Evolutionary conservation across 2,113 vertebrate species (phyloP).

Genomic region (Onychorhynchus coronatus): DNA sequence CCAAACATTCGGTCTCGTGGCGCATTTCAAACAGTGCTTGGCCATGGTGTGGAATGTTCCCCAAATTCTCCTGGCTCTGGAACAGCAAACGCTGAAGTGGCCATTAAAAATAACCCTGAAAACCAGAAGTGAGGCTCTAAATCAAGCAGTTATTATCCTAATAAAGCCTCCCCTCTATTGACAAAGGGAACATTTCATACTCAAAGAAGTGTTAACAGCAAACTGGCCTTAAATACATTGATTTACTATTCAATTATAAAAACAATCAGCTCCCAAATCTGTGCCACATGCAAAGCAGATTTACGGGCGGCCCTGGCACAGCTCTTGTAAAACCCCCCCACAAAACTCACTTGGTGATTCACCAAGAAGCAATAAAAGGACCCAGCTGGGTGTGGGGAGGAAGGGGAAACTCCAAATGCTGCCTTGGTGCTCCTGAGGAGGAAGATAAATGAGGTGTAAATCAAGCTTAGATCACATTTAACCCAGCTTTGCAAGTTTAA

Average conservation of each 20-base stretch:
- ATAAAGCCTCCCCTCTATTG: neutral
- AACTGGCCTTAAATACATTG: neutral
- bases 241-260: constrained; percentile 11
- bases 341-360: neutral
- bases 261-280: neutral
- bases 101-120: neutral
- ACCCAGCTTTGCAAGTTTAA: neutral
- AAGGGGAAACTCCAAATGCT: neutral
- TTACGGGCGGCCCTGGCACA: neutral
- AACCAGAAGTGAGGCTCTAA: neutral
- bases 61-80: neutral
- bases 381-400: neutral
- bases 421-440: neutral
- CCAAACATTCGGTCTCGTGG: rapidly evolving
- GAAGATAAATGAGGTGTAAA: neutral
- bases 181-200: neutral
- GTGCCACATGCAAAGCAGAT: neutral
- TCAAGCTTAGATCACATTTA: neutral
- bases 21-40: rapidly evolving
- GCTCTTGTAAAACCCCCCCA: neutral
- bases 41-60: neutral
- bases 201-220: neutral
- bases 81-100: neutral
- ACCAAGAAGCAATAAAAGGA: neutral
- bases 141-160: neutral